A percentile compares a stretch with the other conserved stretches of the same genome.
Conservation (phyloP, 1,140 invertebrate genomes). For the Apocrypta bakeri region DNA sequence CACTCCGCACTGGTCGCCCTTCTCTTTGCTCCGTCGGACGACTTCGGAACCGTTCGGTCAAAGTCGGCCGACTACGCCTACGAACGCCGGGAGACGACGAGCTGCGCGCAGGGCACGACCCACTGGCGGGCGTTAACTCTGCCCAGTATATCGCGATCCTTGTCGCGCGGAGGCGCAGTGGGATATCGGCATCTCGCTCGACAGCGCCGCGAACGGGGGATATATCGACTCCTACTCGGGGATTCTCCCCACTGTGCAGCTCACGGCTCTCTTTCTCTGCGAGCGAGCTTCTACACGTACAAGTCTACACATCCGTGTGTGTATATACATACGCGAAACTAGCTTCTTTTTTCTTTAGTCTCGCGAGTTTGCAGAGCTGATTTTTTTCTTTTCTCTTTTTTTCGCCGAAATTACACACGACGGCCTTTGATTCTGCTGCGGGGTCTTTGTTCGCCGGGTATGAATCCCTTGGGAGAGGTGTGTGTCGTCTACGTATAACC, state of each 20-base stretch:
- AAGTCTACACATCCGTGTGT: background rate
- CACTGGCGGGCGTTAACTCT: conserved; percentile 27
- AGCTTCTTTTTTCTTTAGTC: background rate
- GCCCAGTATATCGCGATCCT: background rate
- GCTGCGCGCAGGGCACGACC: background rate
- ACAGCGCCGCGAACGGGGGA: background rate
- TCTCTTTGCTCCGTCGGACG: conserved; percentile 48
- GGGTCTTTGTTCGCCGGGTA: background rate
- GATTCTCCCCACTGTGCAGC: background rate
- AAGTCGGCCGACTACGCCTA: conserved; percentile 62
- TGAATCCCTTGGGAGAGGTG: background rate
- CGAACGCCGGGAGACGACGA: background rate
- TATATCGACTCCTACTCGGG: background rate
- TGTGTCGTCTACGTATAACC: too few relatives aligned
- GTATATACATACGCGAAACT: background rate
- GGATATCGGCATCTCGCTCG: background rate
- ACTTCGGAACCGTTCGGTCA: conserved; percentile 52
- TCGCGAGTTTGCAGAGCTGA: background rate
- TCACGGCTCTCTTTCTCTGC: background rate
- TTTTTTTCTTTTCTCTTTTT: background rate
- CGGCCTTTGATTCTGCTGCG: background rate
- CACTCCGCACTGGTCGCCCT: too few relatives aligned
- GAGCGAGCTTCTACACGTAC: too few relatives aligned
- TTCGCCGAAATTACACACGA: background rate
- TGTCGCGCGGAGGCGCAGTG: background rate